These are phyloP conservation scores for Coptodon bakossiorum DNA, from an alignment of 2,113 vertebrate genomes.

Conservation along the genomic window DNA sequence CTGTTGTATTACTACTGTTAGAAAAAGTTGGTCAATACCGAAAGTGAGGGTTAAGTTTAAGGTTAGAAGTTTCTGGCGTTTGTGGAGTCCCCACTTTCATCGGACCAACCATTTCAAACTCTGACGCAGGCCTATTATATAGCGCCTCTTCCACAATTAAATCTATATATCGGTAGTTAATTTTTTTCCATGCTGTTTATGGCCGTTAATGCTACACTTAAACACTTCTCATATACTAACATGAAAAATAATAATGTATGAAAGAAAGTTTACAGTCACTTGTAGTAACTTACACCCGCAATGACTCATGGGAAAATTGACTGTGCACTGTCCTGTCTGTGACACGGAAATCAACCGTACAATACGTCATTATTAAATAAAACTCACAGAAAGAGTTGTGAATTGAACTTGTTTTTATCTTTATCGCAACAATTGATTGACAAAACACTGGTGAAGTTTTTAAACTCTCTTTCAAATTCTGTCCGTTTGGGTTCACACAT, in stretches of 20 bases:
- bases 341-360: neutral
- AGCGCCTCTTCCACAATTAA: too few relatives aligned
- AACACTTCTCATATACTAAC: neutral
- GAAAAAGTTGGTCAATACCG: neutral
- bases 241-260: neutral
- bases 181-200: accelerated
- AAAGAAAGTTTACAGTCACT: neutral
- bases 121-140: neutral
- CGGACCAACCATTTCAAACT: accelerated
- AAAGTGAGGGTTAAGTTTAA: neutral
- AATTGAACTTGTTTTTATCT: neutral
- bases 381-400: neutral
- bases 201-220: neutral
- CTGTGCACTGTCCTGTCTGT: neutral
- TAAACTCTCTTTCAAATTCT: neutral
- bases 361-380: neutral
- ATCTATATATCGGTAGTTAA: neutral
- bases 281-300: neutral
- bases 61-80: accelerated
- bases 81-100: neutral
- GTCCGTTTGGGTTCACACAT: neutral
- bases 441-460: neutral
- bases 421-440: neutral
- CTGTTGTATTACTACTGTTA: neutral
- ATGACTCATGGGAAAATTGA: neutral